A percentile compares a stretch with the other conserved stretches of the same genome.
These are phyloP conservation scores for Caenorhabditis virilis DNA, from an alignment of 2,888 invertebrate genomes.

Conservation along the genomic window DNA sequence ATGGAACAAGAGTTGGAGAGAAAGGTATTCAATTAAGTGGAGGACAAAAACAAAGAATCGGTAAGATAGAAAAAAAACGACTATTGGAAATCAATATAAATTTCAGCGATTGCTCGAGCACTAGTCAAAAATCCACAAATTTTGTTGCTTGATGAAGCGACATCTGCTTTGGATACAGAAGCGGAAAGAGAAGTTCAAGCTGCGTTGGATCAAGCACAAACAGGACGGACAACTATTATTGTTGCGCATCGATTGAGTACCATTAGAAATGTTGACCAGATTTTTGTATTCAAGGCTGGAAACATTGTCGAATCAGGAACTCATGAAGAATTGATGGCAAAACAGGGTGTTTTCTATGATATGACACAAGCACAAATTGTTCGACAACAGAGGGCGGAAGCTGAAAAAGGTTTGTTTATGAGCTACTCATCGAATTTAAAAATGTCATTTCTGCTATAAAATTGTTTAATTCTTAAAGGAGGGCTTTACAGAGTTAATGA, in stretches of 20 bases:
- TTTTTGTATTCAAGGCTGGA: constrained; percentile 68
- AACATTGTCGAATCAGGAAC: constrained; percentile 71
- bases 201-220: constrained; percentile 73
- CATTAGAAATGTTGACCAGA: constrained; percentile 72
- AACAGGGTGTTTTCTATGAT: constrained; percentile 70
- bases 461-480: too few species aligned
- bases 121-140: constrained; percentile 64
- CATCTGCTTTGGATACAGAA: constrained; percentile 66
- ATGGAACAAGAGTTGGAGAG: constrained; percentile 65
- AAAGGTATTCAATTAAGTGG: constrained; percentile 63
- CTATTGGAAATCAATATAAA: not conserved
- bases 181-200: constrained; percentile 63
- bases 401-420: constrained; percentile 36
- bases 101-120: constrained; percentile 56
- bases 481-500: too few species aligned
- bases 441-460: too few species aligned
- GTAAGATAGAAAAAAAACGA: constrained; percentile 9
- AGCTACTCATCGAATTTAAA: too few species aligned
- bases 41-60: constrained; percentile 57
- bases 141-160: constrained; percentile 66
- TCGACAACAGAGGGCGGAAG: constrained; percentile 45
- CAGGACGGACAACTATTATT: constrained; percentile 71
- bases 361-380: constrained; percentile 71
- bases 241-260: constrained; percentile 73
- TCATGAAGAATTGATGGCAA: constrained; percentile 68